These are phyloP conservation scores for Lagenorhynchus albirostris DNA, from an alignment of 2,113 vertebrate species.

Conservation along the genomic window DNA sequence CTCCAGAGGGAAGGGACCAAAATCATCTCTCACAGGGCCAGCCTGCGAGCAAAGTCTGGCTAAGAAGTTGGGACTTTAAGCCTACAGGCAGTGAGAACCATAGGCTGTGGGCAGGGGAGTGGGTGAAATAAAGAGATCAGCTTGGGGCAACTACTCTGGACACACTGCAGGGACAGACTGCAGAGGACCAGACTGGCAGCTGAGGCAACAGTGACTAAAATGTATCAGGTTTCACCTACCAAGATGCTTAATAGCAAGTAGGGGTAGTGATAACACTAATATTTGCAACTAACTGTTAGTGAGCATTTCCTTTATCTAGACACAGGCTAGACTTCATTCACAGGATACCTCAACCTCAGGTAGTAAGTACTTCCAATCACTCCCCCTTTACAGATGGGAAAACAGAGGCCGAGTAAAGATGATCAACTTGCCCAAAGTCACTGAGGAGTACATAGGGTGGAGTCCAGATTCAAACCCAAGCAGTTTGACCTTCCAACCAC, in stretches of 20 bases:
- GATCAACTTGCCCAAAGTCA: neutral
- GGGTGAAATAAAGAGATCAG: neutral
- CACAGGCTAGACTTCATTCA: neutral
- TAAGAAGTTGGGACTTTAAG: neutral
- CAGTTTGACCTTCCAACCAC: neutral
- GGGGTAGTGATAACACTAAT: neutral
- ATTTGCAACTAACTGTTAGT: neutral
- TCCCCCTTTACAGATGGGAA: neutral
- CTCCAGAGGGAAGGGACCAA: neutral
- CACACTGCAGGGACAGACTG: neutral
- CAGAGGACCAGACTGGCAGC: neutral
- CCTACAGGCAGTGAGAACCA: neutral
- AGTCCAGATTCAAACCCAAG: neutral
- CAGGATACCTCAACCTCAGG: neutral
- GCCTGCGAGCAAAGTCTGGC: neutral
- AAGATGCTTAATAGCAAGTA: neutral
- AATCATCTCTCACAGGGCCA: neutral
- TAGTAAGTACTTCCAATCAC: neutral
- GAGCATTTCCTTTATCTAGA: neutral
- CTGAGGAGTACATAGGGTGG: neutral
- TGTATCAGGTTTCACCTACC: rapidly evolving
- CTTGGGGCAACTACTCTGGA: too few species aligned
- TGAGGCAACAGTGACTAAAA: neutral
- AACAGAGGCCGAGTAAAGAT: neutral
- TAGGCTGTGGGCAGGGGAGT: neutral